Conservation (phyloP, 2,113 vertebrate genomes). For the Petroica traversi region DNA sequence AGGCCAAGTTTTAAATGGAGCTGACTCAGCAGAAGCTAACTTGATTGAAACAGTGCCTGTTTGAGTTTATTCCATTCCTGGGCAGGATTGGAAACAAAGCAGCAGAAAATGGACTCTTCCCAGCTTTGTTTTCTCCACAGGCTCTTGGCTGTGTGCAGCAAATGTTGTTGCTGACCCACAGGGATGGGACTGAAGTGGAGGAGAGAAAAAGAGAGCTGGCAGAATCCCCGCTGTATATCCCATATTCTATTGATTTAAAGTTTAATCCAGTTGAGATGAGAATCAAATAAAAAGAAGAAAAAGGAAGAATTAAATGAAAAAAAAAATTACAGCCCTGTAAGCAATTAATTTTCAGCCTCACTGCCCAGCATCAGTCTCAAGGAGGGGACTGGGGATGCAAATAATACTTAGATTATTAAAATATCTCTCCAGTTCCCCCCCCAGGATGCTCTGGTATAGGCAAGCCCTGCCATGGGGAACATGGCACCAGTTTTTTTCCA, state of each 20-base stretch:
- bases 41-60: not conserved
- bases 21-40: conserved; percentile 52
- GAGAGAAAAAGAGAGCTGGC: not conserved
- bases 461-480: not conserved
- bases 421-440: not conserved
- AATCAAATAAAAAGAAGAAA: not conserved
- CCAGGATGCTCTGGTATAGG: not conserved
- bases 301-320: not conserved
- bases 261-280: not conserved
- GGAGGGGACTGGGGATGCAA: not conserved
- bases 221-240: not conserved
- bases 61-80: not conserved
- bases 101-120: not conserved
- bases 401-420: not conserved
- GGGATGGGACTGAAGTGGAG: not conserved
- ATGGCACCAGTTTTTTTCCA: not conserved
- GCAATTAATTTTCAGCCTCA: conserved; percentile 5
- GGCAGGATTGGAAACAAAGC: not conserved
- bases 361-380: not conserved
- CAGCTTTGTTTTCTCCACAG: not conserved
- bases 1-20: conserved; percentile 6
- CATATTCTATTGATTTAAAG: not conserved
- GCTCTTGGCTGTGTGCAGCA: not conserved
- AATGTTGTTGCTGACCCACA: not conserved
- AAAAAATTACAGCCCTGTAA: not conserved